phyloP scores from a whole-genome alignment of 1,140 invertebrate genomes.

The Pogonomyrmex californicus region DNA sequence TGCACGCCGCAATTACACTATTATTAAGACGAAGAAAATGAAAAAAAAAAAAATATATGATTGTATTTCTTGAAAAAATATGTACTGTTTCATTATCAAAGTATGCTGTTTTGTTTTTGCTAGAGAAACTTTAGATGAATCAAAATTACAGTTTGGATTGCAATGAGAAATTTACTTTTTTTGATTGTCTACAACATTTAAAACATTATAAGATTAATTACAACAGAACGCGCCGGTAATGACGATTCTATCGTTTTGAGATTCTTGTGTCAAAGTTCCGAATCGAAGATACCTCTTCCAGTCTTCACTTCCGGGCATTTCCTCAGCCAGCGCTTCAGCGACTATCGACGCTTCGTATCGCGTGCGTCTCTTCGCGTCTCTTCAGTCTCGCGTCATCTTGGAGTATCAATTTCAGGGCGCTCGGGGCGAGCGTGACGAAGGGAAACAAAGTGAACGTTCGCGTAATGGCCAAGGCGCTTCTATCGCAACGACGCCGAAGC shows the following conservation, averaged over 20 bases:
- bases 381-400: constrained; percentile 16
- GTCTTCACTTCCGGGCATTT: constrained; percentile 21
- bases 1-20: no score
- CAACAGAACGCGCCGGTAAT: not conserved
- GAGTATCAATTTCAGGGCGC: constrained; percentile 65
- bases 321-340: not conserved
- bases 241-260: not conserved
- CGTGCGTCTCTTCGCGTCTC: constrained; percentile 41
- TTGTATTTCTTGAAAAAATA: not conserved
- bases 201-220: not conserved
- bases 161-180: not conserved
- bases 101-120: not conserved
- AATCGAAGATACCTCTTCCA: not conserved
- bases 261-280: not conserved
- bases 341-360: constrained; percentile 38
- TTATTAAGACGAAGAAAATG: not conserved
- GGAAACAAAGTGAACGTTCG: constrained; percentile 60
- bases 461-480: constrained; percentile 17
- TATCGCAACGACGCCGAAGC: constrained; percentile 16
- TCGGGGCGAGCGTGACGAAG: constrained; percentile 42
- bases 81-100: not conserved
- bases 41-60: not conserved
- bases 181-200: not conserved
- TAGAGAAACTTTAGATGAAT: not conserved
- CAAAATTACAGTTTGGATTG: not conserved